phyloP scores from a whole-genome alignment of 2,888 invertebrate species.

The Slavum lentiscoides region DNA sequence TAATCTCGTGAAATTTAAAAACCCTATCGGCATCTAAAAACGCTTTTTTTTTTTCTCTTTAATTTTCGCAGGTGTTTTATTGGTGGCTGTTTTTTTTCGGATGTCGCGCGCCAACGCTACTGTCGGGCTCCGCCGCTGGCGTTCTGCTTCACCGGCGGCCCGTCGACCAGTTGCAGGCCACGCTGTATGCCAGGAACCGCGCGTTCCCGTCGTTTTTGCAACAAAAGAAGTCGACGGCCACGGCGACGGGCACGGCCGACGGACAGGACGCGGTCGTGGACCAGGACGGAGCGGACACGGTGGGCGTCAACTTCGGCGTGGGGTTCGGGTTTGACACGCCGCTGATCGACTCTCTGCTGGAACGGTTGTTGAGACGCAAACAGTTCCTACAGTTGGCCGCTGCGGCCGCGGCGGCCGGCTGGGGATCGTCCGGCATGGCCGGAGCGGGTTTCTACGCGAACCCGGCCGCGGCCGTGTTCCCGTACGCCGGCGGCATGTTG shows the following conservation, averaged over 20 bases:
- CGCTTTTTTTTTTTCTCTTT: background rate
- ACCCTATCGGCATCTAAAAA: too few relatives aligned
- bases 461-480: conserved; percentile 3
- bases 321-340: conserved; percentile 40
- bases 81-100: conserved; percentile 9
- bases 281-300: conserved; percentile 23
- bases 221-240: background rate
- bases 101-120: background rate
- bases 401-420: background rate
- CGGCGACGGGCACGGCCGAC: background rate
- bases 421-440: background rate
- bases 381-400: conserved; percentile 31
- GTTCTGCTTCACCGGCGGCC: background rate
- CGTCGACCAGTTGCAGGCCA: background rate
- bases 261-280: background rate
- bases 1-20: too few relatives aligned
- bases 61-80: background rate
- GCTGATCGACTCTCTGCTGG: conserved; percentile 18
- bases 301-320: conserved; percentile 27
- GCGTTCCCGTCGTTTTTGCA: background rate
- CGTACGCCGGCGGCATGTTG: conserved; percentile 15
- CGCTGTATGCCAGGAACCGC: background rate
- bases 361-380: conserved; percentile 26
- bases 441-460: conserved; percentile 5
- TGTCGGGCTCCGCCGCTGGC: background rate